These are phyloP conservation scores for Agrochola macilenta DNA, from an alignment of 2,888 invertebrate species.

Conservation along the genomic window DNA sequence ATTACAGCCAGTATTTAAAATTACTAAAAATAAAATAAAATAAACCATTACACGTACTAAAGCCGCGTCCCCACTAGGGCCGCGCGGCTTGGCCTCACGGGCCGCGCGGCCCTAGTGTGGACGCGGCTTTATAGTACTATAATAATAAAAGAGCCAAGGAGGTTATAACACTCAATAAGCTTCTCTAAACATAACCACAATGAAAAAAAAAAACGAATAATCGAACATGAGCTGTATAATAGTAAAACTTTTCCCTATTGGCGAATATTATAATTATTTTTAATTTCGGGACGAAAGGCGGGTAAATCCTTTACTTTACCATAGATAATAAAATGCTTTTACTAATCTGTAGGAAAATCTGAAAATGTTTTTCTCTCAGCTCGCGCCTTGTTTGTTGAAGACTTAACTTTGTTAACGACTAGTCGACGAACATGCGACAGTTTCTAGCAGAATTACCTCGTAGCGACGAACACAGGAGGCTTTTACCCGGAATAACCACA, in stretches of 20 bases:
- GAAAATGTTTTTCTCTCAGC: not conserved
- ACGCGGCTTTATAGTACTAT: no score
- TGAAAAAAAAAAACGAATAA: not conserved
- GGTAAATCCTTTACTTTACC: conserved; percentile 3
- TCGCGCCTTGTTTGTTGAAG: conserved; percentile 29
- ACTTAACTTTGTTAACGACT: conserved; percentile 29
- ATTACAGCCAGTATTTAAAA: not conserved
- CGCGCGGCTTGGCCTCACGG: no score
- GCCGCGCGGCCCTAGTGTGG: no score
- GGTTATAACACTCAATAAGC: not conserved
- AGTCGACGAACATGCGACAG: conserved; percentile 26
- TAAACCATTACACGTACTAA: not conserved
- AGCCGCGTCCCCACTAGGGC: no score
- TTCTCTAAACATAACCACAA: not conserved
- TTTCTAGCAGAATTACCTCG: conserved; percentile 55
- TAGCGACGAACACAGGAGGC: conserved; percentile 55
- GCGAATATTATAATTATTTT: not conserved
- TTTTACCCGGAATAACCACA: conserved; percentile 68
- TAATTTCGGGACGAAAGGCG: conserved; percentile 3
- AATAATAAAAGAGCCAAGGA: not conserved
- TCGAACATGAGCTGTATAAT: not conserved
- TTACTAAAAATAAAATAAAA: no score
- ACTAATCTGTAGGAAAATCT: conserved; percentile 13
- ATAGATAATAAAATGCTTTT: no score
- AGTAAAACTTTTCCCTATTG: not conserved